Evolutionary conservation across 2,797 vertebrate species (phyloP).

Genomic region (Parambassis ranga): DNA sequence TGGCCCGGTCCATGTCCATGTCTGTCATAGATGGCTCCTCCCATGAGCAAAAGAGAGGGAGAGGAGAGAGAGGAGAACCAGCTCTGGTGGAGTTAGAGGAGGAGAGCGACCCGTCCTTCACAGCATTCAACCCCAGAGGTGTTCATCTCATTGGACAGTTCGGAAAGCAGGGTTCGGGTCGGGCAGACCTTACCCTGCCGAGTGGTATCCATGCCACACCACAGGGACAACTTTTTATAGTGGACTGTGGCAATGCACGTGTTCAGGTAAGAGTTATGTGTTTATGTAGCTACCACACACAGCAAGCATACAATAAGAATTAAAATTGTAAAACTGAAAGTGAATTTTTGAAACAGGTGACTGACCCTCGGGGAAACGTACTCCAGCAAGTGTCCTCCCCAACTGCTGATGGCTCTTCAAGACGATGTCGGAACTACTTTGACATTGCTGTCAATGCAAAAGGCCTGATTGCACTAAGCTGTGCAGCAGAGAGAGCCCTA

Average conservation of each 20-base stretch:
- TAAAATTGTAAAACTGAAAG: not conserved
- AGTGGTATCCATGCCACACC: slow-evolving; percentile 79
- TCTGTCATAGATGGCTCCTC: slow-evolving; percentile 72
- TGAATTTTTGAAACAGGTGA: slow-evolving; percentile 65
- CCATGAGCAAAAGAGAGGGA: slow-evolving; percentile 48
- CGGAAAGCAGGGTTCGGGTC: slow-evolving; percentile 84
- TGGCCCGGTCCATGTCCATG: slow-evolving; percentile 76
- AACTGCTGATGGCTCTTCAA: slow-evolving; percentile 53
- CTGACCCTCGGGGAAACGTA: slow-evolving; percentile 75
- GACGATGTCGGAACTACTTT: slow-evolving; percentile 80
- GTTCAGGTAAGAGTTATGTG: slow-evolving; percentile 73
- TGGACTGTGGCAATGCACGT: slow-evolving; percentile 84
- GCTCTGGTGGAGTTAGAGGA: slow-evolving; percentile 66
- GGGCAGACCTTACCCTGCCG: slow-evolving; percentile 81
- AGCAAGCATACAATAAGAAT: not conserved
- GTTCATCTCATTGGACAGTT: slow-evolving; percentile 74
- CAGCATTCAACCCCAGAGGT: slow-evolving; percentile 24
- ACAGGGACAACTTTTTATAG: slow-evolving; percentile 81
- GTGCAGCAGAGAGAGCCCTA: slow-evolving; percentile 77
- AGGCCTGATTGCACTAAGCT: slow-evolving; percentile 82
- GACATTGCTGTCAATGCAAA: slow-evolving; percentile 83
- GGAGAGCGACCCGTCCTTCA: slow-evolving; percentile 39
- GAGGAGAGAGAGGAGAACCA: slow-evolving; percentile 50
- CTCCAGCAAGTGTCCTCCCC: slow-evolving; percentile 80
- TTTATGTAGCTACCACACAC: not conserved